A percentile compares a stretch with the other conserved stretches of the same genome.
These are phyloP conservation scores for Myodes glareolus DNA, from an alignment of 2,113 vertebrate species.

Conservation along the genomic window DNA sequence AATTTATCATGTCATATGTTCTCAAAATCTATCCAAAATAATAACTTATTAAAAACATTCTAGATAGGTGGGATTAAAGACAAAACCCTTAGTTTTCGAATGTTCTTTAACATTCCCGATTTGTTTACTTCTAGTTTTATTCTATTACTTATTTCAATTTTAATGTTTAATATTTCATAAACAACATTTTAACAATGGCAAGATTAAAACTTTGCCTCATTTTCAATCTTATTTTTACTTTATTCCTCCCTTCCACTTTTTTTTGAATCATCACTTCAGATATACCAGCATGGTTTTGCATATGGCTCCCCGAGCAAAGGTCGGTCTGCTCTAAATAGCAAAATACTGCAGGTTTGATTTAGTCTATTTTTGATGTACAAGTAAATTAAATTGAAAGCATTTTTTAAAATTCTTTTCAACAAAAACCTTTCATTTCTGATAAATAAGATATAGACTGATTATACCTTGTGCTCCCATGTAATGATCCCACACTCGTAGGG, in stretches of 20 bases:
- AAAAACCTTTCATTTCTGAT: conserved; percentile 60
- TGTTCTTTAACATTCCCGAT: background rate
- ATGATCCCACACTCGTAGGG: background rate
- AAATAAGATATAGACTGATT: conserved; percentile 51
- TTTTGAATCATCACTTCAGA: conserved; percentile 56
- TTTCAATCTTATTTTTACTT: background rate
- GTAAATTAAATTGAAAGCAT: conserved; percentile 50
- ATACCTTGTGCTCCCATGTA: background rate
- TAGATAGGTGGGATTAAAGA: background rate
- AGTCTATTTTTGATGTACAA: conserved; percentile 54
- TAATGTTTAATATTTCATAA: conserved; percentile 47
- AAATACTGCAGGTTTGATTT: conserved; percentile 57
- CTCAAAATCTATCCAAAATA: conserved; percentile 5
- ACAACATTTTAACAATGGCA: background rate
- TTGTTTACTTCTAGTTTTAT: conserved; percentile 27
- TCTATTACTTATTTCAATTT: background rate
- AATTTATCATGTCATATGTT: background rate
- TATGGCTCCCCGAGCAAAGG: conserved; percentile 54
- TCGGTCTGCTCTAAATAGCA: conserved; percentile 59
- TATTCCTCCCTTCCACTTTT: conserved; percentile 12
- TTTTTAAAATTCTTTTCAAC: background rate
- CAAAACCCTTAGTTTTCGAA: background rate
- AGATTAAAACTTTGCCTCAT: conserved; percentile 30
- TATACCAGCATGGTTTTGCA: background rate
- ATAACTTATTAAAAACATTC: conserved; percentile 21